Conservation (phyloP, 2,888 invertebrate genomes). For the Pammene fasciana region DNA sequence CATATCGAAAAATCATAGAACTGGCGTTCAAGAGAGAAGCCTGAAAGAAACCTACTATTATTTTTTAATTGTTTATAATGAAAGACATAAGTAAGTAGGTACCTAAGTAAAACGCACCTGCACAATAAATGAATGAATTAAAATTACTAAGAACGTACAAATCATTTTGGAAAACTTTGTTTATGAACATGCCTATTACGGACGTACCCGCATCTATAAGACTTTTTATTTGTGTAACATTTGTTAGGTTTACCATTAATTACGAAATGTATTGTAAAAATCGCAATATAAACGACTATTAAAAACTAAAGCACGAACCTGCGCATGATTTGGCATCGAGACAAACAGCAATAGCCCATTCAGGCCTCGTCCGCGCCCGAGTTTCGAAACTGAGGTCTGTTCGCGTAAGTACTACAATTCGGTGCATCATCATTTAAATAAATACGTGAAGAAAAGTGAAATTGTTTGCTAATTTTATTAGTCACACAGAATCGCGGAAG, state of each 20-base stretch:
- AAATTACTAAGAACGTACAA: no score
- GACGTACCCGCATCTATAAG: no score
- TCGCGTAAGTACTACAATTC: conserved; percentile 46
- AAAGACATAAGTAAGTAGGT: no score
- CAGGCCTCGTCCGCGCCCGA: conserved; percentile 56
- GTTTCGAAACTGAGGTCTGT: conserved; percentile 62
- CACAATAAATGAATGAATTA: no score
- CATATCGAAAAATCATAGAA: no score
- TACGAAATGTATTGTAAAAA: conserved; percentile 13
- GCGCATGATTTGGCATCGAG: conserved; percentile 52
- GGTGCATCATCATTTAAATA: conserved; percentile 60
- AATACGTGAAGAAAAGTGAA: conserved; percentile 66
- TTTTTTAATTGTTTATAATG: no score
- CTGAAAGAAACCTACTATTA: no score
- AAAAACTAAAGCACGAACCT: conserved; percentile 48
- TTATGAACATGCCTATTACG: no score
- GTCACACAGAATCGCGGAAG: conserved; percentile 9
- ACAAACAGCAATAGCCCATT: conserved; percentile 54
- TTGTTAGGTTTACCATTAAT: neutral
- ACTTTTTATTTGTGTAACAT: no score
- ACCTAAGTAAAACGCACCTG: no score
- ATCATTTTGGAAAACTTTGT: no score
- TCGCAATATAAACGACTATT: conserved; percentile 37
- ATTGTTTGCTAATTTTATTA: conserved; percentile 45
- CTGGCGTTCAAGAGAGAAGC: no score